These are phyloP conservation scores for Cariama cristata DNA, from an alignment of 2,113 vertebrate genomes.

Conservation along the genomic window DNA sequence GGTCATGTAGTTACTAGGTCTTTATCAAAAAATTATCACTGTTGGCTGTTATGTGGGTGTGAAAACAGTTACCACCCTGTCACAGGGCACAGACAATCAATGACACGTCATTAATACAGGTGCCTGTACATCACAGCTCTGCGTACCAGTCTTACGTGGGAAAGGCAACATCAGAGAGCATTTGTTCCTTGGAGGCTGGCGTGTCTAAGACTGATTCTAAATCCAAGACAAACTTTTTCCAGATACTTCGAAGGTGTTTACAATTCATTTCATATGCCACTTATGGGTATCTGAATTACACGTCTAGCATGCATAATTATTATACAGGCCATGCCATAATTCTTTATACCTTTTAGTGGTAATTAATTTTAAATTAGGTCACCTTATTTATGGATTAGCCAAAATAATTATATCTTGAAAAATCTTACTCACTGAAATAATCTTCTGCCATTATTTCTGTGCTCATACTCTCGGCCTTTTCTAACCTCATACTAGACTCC, in stretches of 20 bases:
- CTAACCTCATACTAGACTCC: neutral
- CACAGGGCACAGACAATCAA: slow-evolving; percentile 7
- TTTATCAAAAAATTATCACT: slow-evolving; percentile 60
- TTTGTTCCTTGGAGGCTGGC: neutral
- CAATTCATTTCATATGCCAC: slow-evolving; percentile 53
- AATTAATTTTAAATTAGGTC: slow-evolving; percentile 29
- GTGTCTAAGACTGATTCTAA: slow-evolving; percentile 31
- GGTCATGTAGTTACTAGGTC: slow-evolving; percentile 56
- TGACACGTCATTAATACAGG: neutral
- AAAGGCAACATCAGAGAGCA: slow-evolving; percentile 26
- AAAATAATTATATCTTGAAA: slow-evolving; percentile 25
- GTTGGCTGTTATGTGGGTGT: slow-evolving; percentile 16
- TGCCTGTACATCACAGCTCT: neutral
- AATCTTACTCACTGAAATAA: neutral
- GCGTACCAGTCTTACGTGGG: slow-evolving; percentile 13
- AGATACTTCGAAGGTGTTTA: slow-evolving; percentile 47
- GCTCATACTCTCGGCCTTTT: neutral
- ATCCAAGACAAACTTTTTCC: slow-evolving; percentile 45
- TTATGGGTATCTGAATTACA: neutral
- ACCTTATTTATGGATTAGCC: slow-evolving; percentile 31
- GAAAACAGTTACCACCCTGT: neutral
- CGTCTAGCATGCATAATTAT: slow-evolving; percentile 19
- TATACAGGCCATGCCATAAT: neutral
- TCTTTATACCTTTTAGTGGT: slow-evolving; percentile 10
- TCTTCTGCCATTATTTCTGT: neutral